Conservation (phyloP, 2,797 vertebrate species). For the Periparus ater region DNA sequence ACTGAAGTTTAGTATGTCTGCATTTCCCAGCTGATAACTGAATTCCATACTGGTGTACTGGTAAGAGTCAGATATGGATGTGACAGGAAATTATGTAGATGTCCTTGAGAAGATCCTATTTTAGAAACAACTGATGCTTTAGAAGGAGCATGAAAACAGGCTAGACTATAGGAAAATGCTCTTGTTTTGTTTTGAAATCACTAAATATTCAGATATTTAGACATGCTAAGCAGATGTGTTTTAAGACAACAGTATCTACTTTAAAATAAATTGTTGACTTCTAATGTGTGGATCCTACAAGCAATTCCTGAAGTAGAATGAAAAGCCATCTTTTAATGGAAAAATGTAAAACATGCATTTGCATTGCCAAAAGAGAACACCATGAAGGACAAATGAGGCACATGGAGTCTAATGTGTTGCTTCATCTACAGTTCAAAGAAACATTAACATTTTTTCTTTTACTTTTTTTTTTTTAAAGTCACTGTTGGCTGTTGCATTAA, state of each 20-base stretch:
- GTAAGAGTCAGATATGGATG: conserved; percentile 53
- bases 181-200: background rate
- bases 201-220: background rate
- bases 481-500: background rate
- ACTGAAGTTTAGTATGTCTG: conserved; percentile 18
- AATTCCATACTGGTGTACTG: conserved; percentile 63
- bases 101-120: conserved; percentile 58
- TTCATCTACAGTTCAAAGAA: background rate
- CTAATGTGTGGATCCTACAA: background rate
- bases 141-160: background rate
- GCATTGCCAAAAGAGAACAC: background rate
- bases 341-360: background rate
- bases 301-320: background rate
- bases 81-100: conserved; percentile 64
- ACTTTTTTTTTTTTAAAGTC: background rate
- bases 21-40: conserved; percentile 60
- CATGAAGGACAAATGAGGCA: background rate
- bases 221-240: background rate
- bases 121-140: conserved; percentile 49
- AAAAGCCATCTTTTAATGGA: background rate
- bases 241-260: background rate
- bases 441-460: fast-evolving
- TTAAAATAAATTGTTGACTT: background rate
- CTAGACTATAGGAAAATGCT: background rate
- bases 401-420: background rate